Conservation (phyloP, 2,113 vertebrate species). For the Spermophilus dauricus region DNA sequence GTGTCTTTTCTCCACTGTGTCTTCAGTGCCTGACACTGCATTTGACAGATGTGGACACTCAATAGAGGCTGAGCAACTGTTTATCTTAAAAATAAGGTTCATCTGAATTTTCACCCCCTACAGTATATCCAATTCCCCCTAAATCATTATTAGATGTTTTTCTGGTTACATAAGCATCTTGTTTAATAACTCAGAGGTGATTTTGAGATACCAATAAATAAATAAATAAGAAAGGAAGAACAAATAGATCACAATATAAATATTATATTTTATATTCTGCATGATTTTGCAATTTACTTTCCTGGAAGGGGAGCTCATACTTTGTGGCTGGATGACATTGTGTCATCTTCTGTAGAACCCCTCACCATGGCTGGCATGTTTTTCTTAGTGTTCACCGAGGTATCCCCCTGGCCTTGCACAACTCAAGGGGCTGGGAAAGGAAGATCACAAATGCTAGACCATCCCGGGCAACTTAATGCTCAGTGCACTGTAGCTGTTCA, state of each 20-base stretch:
- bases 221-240: constrained; percentile 12
- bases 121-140: neutral
- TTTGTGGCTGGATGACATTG: neutral
- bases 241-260: neutral
- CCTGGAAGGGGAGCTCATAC: neutral
- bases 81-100: neutral
- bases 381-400: neutral
- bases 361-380: neutral
- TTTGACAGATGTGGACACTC: neutral
- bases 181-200: constrained; percentile 10
- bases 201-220: neutral
- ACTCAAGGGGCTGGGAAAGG: too few species aligned
- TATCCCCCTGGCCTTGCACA: neutral
- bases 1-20: neutral
- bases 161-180: constrained; percentile 16
- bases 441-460: too few species aligned
- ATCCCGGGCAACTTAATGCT: neutral
- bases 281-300: neutral
- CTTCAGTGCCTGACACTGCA: neutral
- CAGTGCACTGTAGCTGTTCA: neutral
- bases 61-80: neutral
- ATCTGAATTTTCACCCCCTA: neutral
- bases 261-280: neutral
- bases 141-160: constrained; percentile 40
- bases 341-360: neutral